phyloP scores from a whole-genome alignment of 2,888 invertebrate genomes.

The Oxyscelio sp. region DNA sequence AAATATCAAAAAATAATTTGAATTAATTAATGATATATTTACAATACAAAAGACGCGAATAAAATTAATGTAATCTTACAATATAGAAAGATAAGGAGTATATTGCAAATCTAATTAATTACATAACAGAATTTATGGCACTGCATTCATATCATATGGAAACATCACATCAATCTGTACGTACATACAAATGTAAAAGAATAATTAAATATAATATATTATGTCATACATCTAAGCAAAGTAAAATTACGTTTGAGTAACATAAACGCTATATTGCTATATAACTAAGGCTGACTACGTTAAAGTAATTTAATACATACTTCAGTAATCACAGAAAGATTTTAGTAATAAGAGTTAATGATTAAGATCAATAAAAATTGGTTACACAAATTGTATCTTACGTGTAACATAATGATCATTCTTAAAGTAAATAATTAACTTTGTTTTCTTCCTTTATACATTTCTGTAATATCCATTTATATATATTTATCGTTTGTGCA shows the following conservation, averaged over 20 bases:
- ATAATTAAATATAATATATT: neutral
- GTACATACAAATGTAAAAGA: neutral
- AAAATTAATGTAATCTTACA: too few species aligned
- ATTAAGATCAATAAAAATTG: neutral
- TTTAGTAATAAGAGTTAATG: neutral
- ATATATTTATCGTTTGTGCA: neutral
- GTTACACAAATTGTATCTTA: neutral
- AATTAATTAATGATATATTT: too few species aligned
- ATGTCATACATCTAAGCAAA: too few species aligned
- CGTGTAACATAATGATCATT: too few species aligned
- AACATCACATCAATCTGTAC: neutral
- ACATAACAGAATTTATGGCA: neutral
- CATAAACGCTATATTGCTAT: too few species aligned
- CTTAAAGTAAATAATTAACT: neutral
- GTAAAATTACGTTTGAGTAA: too few species aligned
- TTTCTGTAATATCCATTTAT: neutral
- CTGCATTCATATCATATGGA: neutral
- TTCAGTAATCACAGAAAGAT: neutral
- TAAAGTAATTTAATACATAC: neutral
- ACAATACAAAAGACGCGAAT: too few species aligned
- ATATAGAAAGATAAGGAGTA: neutral
- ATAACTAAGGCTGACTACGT: too few species aligned
- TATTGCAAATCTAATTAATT: neutral
- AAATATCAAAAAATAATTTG: neutral
- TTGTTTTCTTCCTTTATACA: neutral